Evolutionary conservation across 1,140 invertebrate species (phyloP), one percentile per base, ranked within the genome.

Genomic region (Aradophagus sp.): DNA sequence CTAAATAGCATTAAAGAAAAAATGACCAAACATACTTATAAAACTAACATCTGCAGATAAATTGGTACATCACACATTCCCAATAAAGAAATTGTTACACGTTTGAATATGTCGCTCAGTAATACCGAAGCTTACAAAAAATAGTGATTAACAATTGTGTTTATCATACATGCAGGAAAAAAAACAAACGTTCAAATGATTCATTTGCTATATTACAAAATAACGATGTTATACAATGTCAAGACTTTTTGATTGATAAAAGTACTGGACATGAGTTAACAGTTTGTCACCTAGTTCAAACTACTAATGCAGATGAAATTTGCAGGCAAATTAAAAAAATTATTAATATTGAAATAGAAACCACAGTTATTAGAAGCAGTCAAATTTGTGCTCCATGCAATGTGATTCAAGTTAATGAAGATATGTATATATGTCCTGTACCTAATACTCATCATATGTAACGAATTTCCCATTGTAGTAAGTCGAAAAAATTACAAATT

Each of bases 401-500:
- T 42, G 11, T 65, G 10, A 47, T 48, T 13, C 34, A 35, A 17
- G 8, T 65, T 12, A 20, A 42, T 2, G 1, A 34, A 13, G 41
- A 55, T 31, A 5, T 5, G 2, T 47, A 44, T 10, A 52, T 63
- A 10, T 63, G 59, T 29, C 13, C 45, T 2, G 45, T 58, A 7
- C 53, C 53, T 12, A 67, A 67, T 29, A 35, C 32, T n/a, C 44
- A 12, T 29, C 41, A 58, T 36, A n/a, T n/a, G n/a, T n/a, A n/a
- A n/a, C n/a, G n/a, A n/a, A n/a, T n/a, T n/a, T n/a, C n/a, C n/a
- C n/a, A n/a, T n/a, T n/a, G n/a, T n/a, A n/a, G n/a, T n/a, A n/a
- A n/a, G n/a, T n/a, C n/a, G n/a, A n/a, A n/a, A n/a, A n/a, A n/a
- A n/a, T n/a, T n/a, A n/a, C n/a, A n/a, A n/a, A n/a, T n/a, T n/a